These are phyloP conservation scores for Pleuronectes platessa DNA, from an alignment of 2,113 vertebrate genomes.

Conservation along the genomic window DNA sequence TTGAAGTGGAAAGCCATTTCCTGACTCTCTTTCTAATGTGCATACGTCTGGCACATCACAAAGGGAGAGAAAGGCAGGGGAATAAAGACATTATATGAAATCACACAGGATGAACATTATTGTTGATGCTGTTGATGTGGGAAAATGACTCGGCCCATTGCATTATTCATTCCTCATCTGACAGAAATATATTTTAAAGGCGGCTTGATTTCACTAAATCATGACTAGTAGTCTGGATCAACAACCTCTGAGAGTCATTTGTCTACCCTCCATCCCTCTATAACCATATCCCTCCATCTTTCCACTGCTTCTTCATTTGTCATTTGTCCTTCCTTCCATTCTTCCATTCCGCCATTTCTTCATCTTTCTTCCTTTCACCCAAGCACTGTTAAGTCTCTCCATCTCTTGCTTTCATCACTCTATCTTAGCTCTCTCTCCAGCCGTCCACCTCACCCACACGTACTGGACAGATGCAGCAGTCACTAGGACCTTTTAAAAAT, in stretches of 20 bases:
- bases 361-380: conserved; percentile 33
- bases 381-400: conserved; percentile 47
- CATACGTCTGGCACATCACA: conserved; percentile 76
- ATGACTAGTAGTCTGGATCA: conserved; percentile 34
- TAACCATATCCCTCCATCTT: conserved; percentile 18
- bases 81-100: conserved; percentile 78
- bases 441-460: conserved; percentile 52
- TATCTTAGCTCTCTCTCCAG: conserved; percentile 38
- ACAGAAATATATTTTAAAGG: conserved; percentile 38
- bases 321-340: conserved; percentile 23
- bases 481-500: conserved; percentile 69
- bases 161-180: conserved; percentile 60
- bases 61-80: conserved; percentile 65
- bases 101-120: conserved; percentile 74
- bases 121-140: conserved; percentile 76
- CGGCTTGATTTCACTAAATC: conserved; percentile 50
- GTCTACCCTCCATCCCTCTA: conserved; percentile 36
- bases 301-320: conserved; percentile 35
- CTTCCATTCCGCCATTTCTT: conserved; percentile 42
- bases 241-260: conserved; percentile 21
- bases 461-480: conserved; percentile 50
- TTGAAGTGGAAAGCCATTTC: conserved; percentile 74
- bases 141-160: conserved; percentile 60
- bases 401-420: conserved; percentile 39
- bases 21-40: conserved; percentile 68